phyloP scores from a whole-genome alignment of 2,888 invertebrate genomes.

The Platycnemis pennipes region DNA sequence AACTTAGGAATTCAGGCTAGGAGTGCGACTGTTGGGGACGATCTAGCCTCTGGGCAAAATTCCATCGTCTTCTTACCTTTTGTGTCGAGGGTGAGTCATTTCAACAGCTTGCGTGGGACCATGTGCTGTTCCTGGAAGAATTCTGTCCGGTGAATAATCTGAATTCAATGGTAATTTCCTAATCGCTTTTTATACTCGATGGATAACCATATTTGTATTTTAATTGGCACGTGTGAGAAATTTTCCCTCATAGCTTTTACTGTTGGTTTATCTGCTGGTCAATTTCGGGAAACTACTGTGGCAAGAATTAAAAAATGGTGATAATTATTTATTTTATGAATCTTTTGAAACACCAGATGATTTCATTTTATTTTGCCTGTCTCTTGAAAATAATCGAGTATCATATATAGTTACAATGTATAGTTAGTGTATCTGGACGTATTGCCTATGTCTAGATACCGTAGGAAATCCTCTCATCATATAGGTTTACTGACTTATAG shows the following conservation, averaged over 20 bases:
- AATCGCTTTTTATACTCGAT: background rate
- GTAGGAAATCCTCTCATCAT: no score
- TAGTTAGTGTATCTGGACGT: no score
- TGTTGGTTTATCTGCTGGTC: background rate
- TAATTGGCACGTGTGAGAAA: slow-evolving; percentile 16
- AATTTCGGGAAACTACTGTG: background rate
- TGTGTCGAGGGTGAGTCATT: slow-evolving; percentile 7
- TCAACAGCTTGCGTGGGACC: background rate
- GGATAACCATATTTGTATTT: slow-evolving; percentile 24
- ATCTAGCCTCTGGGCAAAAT: background rate
- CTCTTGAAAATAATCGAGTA: no score
- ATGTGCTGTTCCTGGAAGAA: slow-evolving; percentile 14
- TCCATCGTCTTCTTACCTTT: background rate
- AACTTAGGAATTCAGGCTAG: background rate
- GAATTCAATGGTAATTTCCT: background rate
- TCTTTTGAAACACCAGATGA: background rate
- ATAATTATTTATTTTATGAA: background rate
- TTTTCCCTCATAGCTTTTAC: background rate
- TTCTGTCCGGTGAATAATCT: slow-evolving; percentile 36
- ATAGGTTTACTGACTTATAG: no score
- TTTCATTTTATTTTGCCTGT: no score
- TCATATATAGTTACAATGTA: no score
- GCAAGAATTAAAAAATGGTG: background rate
- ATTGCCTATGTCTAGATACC: no score
- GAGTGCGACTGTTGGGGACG: background rate